Evolutionary conservation across 2,888 invertebrate genomes (phyloP).

Genomic region (Hemithea aestivaria): DNA sequence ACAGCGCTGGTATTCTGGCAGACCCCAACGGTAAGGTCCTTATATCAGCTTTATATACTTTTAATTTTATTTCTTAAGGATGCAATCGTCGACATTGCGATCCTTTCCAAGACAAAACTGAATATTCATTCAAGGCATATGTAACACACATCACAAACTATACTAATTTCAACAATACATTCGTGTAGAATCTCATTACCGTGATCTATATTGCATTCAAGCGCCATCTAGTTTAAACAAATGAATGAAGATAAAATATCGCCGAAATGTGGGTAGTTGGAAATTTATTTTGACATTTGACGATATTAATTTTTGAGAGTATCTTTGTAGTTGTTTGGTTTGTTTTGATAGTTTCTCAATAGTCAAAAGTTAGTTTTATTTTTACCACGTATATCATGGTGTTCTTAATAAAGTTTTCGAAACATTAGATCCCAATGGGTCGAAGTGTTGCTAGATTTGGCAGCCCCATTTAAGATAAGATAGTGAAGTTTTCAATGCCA

Average conservation of each 20-base stretch:
- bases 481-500: too few relatives aligned
- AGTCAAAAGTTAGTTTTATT: too few relatives aligned
- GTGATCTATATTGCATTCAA: slow-evolving; percentile 25
- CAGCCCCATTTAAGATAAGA: too few relatives aligned
- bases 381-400: too few relatives aligned
- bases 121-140: slow-evolving; percentile 7
- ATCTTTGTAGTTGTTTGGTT: slow-evolving; percentile 3
- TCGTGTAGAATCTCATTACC: slow-evolving; percentile 13
- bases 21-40: too few relatives aligned
- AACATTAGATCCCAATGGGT: too few relatives aligned
- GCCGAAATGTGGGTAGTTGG: slow-evolving; percentile 19
- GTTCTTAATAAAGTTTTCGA: too few relatives aligned
- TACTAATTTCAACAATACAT: not conserved
- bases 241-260: not conserved
- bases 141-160: slow-evolving; percentile 15
- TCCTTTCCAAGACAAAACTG: slow-evolving; percentile 36
- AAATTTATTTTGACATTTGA: not conserved
- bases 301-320: not conserved
- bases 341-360: not conserved
- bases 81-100: slow-evolving; percentile 34
- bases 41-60: too few relatives aligned
- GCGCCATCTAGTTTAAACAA: slow-evolving; percentile 27
- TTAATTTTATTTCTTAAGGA: slow-evolving; percentile 24
- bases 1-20: too few relatives aligned
- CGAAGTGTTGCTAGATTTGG: too few relatives aligned